phyloP scores from a whole-genome alignment of 2,797 vertebrate genomes.

The Periophthalmus magnuspinnatus region DNA sequence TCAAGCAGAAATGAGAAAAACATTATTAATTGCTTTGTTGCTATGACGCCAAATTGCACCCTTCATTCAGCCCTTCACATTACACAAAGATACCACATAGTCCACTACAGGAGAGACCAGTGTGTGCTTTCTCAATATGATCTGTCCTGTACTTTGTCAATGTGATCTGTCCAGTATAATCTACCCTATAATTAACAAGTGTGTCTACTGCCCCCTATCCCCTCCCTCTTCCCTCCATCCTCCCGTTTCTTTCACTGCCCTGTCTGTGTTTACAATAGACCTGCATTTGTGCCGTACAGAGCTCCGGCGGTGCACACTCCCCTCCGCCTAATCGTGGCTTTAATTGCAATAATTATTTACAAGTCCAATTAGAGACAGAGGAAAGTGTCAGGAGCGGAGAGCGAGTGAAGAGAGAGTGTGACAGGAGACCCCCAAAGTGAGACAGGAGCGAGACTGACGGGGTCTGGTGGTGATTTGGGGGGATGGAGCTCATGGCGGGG shows the following conservation, averaged over 20 bases:
- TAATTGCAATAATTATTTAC: conserved; percentile 88
- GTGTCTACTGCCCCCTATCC: conserved; percentile 56
- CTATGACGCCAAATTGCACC: conserved; percentile 14
- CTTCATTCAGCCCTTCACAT: background rate
- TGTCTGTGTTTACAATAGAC: conserved; percentile 60
- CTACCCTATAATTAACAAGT: conserved; percentile 74
- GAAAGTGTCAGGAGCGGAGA: conserved; percentile 70
- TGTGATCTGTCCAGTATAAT: conserved; percentile 65
- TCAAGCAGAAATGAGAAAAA: background rate
- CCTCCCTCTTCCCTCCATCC: conserved; percentile 1
- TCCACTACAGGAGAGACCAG: background rate
- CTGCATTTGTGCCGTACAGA: conserved; percentile 65
- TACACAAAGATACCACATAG: background rate
- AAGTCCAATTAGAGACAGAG: conserved; percentile 82
- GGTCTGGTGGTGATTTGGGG: background rate
- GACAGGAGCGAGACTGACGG: conserved; percentile 49
- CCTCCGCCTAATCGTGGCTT: conserved; percentile 82
- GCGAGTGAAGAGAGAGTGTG: conserved; percentile 67
- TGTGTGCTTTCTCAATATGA: conserved; percentile 42
- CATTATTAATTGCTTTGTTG: background rate
- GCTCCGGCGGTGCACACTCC: conserved; percentile 70
- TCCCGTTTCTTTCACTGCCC: conserved; percentile 48
- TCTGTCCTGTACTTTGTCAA: conserved; percentile 47
- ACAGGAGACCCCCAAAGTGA: conserved; percentile 50
- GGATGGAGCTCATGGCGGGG: conserved; percentile 14